Evolutionary conservation across 2,888 invertebrate genomes (phyloP).

Genomic region (Tinea pellionella): DNA sequence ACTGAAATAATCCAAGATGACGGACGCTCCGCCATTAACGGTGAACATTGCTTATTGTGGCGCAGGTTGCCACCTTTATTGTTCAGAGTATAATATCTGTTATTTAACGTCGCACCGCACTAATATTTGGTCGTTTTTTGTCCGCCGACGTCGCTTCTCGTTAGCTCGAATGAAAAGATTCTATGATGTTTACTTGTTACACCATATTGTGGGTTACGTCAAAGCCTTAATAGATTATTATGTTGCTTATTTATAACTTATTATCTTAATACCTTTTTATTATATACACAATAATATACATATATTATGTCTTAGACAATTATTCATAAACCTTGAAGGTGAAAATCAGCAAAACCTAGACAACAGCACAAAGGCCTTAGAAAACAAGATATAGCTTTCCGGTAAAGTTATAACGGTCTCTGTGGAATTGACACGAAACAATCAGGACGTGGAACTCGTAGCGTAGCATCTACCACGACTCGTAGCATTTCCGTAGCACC

Average conservation of each 20-base stretch:
- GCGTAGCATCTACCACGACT: conserved; percentile 18
- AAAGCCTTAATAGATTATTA: background rate
- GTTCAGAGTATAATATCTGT: conserved; percentile 48
- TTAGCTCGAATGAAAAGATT: conserved; percentile 29
- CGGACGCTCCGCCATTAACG: conserved; percentile 45
- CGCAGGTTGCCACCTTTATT: conserved; percentile 47
- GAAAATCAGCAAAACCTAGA: background rate
- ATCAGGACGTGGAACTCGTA: conserved; percentile 27
- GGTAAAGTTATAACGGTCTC: conserved; percentile 19
- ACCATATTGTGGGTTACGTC: background rate
- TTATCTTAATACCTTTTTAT: too few relatives aligned
- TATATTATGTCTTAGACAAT: background rate
- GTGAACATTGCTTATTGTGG: conserved; percentile 43
- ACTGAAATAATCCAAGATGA: conserved; percentile 26
- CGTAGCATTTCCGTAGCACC: conserved; percentile 34
- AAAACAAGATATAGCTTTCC: conserved; percentile 13
- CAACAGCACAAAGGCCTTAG: conserved; percentile 16
- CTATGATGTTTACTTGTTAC: conserved; percentile 16
- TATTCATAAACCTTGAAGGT: conserved; percentile 1
- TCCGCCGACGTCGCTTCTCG: conserved; percentile 36
- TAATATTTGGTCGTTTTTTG: conserved; percentile 47
- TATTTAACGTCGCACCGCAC: conserved; percentile 45
- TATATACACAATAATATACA: too few relatives aligned
- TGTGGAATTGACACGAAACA: conserved; percentile 20
- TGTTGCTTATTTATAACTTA: background rate